Base-by-base conservation (phyloP, 2,113 vertebrate species). In the Chloebia gouldiae region DNA sequence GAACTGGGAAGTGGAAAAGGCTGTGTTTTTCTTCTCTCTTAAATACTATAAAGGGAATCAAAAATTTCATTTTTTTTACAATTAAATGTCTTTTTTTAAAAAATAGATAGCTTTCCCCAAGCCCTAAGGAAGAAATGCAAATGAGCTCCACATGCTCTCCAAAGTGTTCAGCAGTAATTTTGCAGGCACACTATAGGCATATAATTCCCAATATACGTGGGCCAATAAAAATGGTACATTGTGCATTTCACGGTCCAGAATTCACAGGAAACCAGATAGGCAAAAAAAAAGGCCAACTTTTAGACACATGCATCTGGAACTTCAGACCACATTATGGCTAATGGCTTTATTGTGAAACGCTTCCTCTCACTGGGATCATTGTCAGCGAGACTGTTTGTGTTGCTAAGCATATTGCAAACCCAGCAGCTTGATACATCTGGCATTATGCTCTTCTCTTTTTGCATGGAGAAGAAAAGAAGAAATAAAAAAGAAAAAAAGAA, bases 331-430 rank as follows among this genome's bases (percentile, higher is more conserved):
- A 71, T 89, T 22, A 13, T 6, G 20, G 66, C 49, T 96, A 86
- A 78, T 47, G 44, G 24, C 57, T 78, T 91, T 86, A 56, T 85
- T 79, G 86, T 92, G 83, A 88, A 94, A 94, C 1, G 8, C 40
- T 94, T 95, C 89, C 78, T 81, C 64, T 95, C 69, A 6, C 76
- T 78, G 86, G 77, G 65, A 68, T 79, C 70, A 47, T 56, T 91
- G 73, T 95, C 88, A 91, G n/a, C 1, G 8, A 66, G 69, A 31
- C 25, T 66, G 70, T 77, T 92, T 69, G 37, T 90, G 91, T 81
- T 92, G 66, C 78, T 91, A 84, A 91, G 81, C 73, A 85, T 66
- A 69, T 61, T 91, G 78, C 39, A 85, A 95, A 82, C 27, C 70
- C 50, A 86, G 27, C 54, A 95, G 68, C 80, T 50, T 82, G 75